phyloP scores from a whole-genome alignment of 2,113 vertebrate species.

The Prietella phreatophila region DNA sequence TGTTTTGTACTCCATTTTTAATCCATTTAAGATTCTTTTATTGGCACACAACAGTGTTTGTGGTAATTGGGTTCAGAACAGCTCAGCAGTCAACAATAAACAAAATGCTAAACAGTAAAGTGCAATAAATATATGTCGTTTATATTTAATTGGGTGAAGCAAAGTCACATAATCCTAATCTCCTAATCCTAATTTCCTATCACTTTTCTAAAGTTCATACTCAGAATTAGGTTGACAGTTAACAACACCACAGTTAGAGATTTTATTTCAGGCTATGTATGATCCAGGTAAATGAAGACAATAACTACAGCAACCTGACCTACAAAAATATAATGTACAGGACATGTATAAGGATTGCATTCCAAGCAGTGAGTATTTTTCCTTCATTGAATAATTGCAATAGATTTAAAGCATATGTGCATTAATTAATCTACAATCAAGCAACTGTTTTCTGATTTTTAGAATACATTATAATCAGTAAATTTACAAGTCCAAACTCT shows the following conservation, averaged over 20 bases:
- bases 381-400: constrained; percentile 3
- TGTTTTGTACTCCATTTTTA: not conserved
- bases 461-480: not conserved
- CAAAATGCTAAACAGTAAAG: not conserved
- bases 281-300: not conserved
- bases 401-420: constrained; percentile 8
- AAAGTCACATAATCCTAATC: not conserved
- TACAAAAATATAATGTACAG: not conserved
- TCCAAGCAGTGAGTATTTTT: not conserved
- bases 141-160: not conserved
- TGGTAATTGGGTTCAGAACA: not conserved
- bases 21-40: not conserved
- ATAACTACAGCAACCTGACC: not conserved
- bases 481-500: constrained; percentile 8
- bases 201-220: not conserved
- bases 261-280: not conserved
- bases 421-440: constrained; percentile 19
- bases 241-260: not conserved
- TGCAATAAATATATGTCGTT: not conserved
- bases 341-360: not conserved
- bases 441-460: constrained; percentile 24
- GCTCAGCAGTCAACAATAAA: not conserved
- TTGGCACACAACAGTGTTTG: not conserved
- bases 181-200: not conserved
- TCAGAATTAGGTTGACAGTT: not conserved